Evolutionary conservation across 2,888 invertebrate species (phyloP).

Genomic region (Cyclophora albipunctata): DNA sequence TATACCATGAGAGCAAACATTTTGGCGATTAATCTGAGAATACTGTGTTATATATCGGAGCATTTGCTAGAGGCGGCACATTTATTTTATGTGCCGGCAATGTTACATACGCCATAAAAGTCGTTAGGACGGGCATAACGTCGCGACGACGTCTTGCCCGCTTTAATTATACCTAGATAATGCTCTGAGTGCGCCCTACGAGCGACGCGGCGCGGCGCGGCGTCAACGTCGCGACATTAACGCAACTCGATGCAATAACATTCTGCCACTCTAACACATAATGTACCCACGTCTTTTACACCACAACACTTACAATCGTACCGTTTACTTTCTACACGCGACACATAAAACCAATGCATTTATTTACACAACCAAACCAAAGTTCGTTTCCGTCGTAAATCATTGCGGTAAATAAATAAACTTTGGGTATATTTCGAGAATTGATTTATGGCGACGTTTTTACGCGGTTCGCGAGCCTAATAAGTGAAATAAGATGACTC

Average conservation of each 20-base stretch:
- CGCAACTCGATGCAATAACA: conserved; percentile 63
- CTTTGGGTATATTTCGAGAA: conserved; percentile 48
- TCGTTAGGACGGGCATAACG: conserved; percentile 73
- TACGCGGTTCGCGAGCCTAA: conserved; percentile 50
- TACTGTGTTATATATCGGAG: conserved; percentile 58
- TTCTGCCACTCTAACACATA: conserved; percentile 45
- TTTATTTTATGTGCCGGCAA: conserved; percentile 74
- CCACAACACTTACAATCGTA: conserved; percentile 39
- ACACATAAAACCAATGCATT: conserved; percentile 28
- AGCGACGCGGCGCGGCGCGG: conserved; percentile 25
- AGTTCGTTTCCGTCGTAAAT: conserved; percentile 48
- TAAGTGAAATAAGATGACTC: conserved; percentile 40
- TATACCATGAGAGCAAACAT: conserved; percentile 65
- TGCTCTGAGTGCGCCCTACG: conserved; percentile 53
- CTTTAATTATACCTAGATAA: conserved; percentile 73
- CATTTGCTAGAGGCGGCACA: conserved; percentile 63
- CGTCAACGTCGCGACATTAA: conserved; percentile 47
- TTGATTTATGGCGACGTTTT: conserved; percentile 60
- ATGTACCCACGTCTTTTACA: conserved; percentile 22
- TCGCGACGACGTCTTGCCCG: conserved; percentile 71
- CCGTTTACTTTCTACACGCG: conserved; percentile 31
- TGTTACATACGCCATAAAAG: conserved; percentile 75
- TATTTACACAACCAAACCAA: conserved; percentile 29
- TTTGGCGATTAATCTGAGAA: conserved; percentile 69
- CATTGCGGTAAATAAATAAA: conserved; percentile 45